These are phyloP conservation scores for Kradibia gibbosae DNA, from an alignment of 1,140 invertebrate genomes.

Conservation along the genomic window DNA sequence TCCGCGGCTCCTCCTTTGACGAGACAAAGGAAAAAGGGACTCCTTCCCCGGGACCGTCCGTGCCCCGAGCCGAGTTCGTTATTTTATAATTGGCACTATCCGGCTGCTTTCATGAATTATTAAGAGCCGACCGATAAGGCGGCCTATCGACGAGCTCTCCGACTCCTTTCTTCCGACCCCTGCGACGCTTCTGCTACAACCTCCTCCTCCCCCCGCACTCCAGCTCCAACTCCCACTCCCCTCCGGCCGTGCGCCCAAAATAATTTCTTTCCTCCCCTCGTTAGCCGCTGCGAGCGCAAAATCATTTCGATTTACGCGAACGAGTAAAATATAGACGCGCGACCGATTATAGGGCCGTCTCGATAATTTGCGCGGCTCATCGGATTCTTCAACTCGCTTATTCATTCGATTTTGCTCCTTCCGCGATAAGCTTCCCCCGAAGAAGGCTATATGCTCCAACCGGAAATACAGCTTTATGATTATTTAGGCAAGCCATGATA, in stretches of 20 bases:
- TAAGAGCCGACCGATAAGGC: slow-evolving; percentile 60
- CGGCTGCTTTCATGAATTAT: slow-evolving; percentile 66
- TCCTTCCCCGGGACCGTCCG: slow-evolving; percentile 30
- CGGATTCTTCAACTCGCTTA: too few relatives aligned
- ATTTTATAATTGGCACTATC: slow-evolving; percentile 68
- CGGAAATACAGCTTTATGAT: too few relatives aligned
- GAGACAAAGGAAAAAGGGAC: slow-evolving; percentile 59
- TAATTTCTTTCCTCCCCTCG: background rate
- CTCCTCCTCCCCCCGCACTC: background rate
- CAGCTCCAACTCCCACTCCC: too few relatives aligned
- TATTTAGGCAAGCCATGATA: too few relatives aligned
- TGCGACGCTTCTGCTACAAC: background rate
- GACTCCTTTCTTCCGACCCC: background rate
- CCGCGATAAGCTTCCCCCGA: too few relatives aligned
- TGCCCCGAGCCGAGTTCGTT: slow-evolving; percentile 57
- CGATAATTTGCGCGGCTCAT: too few relatives aligned
- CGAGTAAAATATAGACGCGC: background rate
- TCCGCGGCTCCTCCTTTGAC: slow-evolving; percentile 52
- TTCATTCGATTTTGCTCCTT: too few relatives aligned
- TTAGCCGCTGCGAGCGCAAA: background rate
- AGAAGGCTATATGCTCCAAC: too few relatives aligned
- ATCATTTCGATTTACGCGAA: background rate
- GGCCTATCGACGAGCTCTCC: slow-evolving; percentile 60
- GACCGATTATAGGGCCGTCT: too few relatives aligned
- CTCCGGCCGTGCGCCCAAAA: background rate